Conservation (phyloP, 2,797 vertebrate genomes). For the Trachurus trachurus region DNA sequence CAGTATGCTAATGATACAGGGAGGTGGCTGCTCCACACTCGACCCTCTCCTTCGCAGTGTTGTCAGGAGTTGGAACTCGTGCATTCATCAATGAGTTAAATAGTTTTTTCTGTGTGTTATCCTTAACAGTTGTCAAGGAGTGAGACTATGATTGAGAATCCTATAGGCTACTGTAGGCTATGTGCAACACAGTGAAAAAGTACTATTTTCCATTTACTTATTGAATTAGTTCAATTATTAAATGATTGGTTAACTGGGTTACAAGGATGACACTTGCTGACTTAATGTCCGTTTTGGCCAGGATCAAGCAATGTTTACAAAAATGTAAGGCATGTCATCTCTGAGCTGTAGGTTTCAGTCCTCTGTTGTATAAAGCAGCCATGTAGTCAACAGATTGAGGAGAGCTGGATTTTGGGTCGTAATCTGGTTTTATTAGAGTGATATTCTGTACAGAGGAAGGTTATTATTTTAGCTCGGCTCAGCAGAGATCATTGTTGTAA, state of each 20-base stretch:
- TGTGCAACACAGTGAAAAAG: background rate
- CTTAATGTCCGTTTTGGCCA: conserved; percentile 4
- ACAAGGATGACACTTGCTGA: background rate
- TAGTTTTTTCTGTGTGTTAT: background rate
- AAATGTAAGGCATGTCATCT: background rate
- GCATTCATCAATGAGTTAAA: no score
- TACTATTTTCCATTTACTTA: background rate
- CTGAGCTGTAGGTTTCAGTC: conserved; percentile 5
- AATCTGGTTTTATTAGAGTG: conserved; percentile 58
- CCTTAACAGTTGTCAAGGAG: background rate
- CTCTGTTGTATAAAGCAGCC: conserved; percentile 11
- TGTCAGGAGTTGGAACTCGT: background rate
- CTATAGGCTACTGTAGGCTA: no score
- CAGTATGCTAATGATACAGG: background rate
- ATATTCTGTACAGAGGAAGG: conserved; percentile 34
- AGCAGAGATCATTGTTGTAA: conserved; percentile 29
- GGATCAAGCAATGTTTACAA: background rate
- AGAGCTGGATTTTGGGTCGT: conserved; percentile 53
- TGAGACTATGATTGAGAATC: background rate
- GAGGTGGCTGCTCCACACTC: background rate
- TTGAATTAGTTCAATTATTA: background rate
- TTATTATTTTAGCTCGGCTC: conserved; percentile 47
- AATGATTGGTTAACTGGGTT: background rate
- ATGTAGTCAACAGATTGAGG: conserved; percentile 36
- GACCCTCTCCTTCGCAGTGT: background rate